phyloP scores from a whole-genome alignment of 2,797 vertebrate genomes.

The Pagetopsis macropterus region DNA sequence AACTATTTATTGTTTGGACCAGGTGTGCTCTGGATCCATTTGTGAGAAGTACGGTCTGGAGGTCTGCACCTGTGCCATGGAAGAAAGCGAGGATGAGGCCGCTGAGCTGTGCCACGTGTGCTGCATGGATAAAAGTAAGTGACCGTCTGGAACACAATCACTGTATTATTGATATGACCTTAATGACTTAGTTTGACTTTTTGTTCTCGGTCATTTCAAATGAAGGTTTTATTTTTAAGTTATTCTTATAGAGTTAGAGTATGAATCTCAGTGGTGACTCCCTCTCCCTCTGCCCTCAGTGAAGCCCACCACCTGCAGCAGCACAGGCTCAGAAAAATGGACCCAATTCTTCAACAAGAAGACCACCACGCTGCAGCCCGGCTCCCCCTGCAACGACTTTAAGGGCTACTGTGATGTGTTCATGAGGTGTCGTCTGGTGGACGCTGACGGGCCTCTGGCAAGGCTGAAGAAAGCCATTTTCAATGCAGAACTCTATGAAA shows the following conservation, averaged over 20 bases:
- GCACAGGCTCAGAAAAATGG: slow-evolving; percentile 90
- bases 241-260: background rate
- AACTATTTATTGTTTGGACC: slow-evolving; percentile 5
- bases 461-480: slow-evolving; percentile 98
- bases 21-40: slow-evolving; percentile 96
- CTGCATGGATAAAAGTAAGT: slow-evolving; percentile 95
- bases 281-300: slow-evolving; percentile 74
- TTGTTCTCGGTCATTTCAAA: background rate
- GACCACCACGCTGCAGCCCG: slow-evolving; percentile 91
- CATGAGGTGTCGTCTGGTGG: slow-evolving; percentile 94
- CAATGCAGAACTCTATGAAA: slow-evolving; percentile 94
- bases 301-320: slow-evolving; percentile 89
- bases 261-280: background rate
- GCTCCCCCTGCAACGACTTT: slow-evolving; percentile 97
- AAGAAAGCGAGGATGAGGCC: slow-evolving; percentile 88
- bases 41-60: slow-evolving; percentile 90
- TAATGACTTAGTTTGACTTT: background rate
- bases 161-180: background rate
- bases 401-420: slow-evolving; percentile 98
- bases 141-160: background rate
- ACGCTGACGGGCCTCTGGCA: slow-evolving; percentile 96
- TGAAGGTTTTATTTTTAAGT: no score
- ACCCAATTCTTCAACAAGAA: slow-evolving; percentile 78
- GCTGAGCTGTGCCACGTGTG: slow-evolving; percentile 94
- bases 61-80: slow-evolving; percentile 90